Percentiles rank a stretch among this genome's conserved stretches.
phyloP scores from a whole-genome alignment of 2,888 invertebrate genomes.

The Psylliodes chrysocephalus region DNA sequence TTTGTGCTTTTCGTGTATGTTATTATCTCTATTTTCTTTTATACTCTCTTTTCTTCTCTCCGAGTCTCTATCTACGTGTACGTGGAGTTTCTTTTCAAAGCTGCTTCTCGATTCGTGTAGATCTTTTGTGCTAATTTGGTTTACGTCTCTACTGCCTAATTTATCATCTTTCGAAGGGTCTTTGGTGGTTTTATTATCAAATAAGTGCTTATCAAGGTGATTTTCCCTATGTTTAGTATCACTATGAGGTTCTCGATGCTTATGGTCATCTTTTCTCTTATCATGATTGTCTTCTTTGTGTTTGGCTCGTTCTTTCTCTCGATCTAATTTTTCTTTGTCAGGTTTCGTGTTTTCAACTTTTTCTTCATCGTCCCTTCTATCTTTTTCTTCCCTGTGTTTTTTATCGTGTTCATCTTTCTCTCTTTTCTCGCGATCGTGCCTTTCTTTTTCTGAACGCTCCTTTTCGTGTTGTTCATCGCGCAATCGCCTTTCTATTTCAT shows the following conservation, averaged over 20 bases:
- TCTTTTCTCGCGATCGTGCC: conserved; percentile 33
- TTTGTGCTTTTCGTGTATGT: conserved; percentile 67
- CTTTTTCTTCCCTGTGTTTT: conserved; percentile 54
- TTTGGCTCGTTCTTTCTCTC: conserved; percentile 57
- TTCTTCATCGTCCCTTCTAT: conserved; percentile 55
- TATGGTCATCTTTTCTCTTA: conserved; percentile 66
- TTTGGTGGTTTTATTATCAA: conserved; percentile 59
- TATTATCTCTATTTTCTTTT: conserved; percentile 66
- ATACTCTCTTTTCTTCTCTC: conserved; percentile 63
- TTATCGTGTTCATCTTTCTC: conserved; percentile 50
- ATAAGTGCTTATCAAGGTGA: conserved; percentile 53
- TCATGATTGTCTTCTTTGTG: conserved; percentile 63
- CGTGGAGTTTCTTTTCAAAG: conserved; percentile 53
- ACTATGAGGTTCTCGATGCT: conserved; percentile 68
- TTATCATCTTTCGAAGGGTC: conserved; percentile 64
- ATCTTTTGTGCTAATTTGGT: conserved; percentile 46
- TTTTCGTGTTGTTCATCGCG: conserved; percentile 50
- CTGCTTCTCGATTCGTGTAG: conserved; percentile 41
- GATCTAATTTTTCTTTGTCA: conserved; percentile 59
- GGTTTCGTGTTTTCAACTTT: conserved; percentile 53
- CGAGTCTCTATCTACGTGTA: conserved; percentile 62
- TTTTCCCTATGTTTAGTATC: conserved; percentile 58
- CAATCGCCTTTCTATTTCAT: conserved; percentile 57
- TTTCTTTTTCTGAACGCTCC: conserved; percentile 50
- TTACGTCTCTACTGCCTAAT: conserved; percentile 43